Base-by-base conservation (phyloP, 2,113 vertebrate genomes). In the Rhinichthys klamathensis region DNA sequence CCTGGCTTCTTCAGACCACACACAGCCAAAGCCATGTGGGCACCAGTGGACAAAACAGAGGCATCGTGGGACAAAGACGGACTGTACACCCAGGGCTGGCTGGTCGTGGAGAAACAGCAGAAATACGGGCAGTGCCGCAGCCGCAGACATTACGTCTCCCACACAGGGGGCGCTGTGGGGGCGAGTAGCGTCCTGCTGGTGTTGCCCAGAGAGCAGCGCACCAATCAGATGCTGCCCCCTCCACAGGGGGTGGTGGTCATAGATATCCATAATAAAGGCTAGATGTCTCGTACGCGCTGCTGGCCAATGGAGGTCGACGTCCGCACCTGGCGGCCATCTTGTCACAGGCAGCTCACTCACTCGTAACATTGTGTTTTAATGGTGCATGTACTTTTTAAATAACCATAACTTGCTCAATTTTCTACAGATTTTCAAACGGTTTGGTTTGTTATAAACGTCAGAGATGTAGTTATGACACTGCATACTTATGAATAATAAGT, bases 141-240 rank as follows among this genome's bases (percentile, higher is more conserved):
- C 85, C 96, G 95, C 46, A 94, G 96, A 11, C 95, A 96, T 89
- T 99, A 98, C 0, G 93, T 97, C 2, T 98, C 96, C 0, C 98
- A 99, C 61, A 98, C 97, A 0, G 98, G 98, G 7, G 96, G 95
- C 0, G 97, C 98, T 0, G 97, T 99, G 56, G 98, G 98, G 1
- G 97, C 97, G 3, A 99, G 98, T 70, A 99, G 97, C 0, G 96
- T 99, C 74, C 93, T 99, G 6, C 91, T 99, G 11, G 94, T 99
- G 25, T 94, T 99, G 75, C 98, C 98, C 4, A 87, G 89, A 0
- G 93, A 56, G 3, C 82, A 51, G 1, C 0, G 35, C 0, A 86
- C 83, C 67, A 89, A 85, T 27, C 81, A 81, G 78, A 86, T 44
- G 0, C 38, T 2, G 15, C 18, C 81, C 30, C 95, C 95, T 21